A percentile compares a stretch with the other conserved stretches of the same genome.
Evolutionary conservation across 2,888 invertebrate species (phyloP).

Genomic region (Erannis defoliaria): DNA sequence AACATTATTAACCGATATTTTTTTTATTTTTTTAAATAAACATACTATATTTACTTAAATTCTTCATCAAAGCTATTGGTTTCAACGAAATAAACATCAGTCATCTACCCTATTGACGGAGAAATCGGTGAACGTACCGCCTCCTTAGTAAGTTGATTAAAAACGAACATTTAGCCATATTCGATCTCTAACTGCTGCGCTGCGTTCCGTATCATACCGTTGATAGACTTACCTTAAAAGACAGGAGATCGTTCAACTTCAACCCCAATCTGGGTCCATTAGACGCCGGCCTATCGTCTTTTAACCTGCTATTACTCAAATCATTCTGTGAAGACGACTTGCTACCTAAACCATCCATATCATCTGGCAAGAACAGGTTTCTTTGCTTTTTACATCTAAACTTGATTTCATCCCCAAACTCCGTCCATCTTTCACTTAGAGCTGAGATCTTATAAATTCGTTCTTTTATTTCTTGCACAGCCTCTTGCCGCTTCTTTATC

Average conservation of each 20-base stretch:
- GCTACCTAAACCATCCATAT: slow-evolving; percentile 56
- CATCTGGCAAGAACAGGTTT: slow-evolving; percentile 72
- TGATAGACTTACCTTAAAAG: slow-evolving; percentile 76
- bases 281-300: slow-evolving; percentile 66
- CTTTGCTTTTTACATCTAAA: slow-evolving; percentile 65
- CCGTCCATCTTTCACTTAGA: slow-evolving; percentile 60
- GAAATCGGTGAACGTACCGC: too few species aligned
- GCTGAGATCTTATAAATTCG: slow-evolving; percentile 80
- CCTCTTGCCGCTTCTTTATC: slow-evolving; percentile 89
- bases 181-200: not conserved
- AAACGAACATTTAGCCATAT: too few species aligned
- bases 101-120: too few species aligned
- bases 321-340: slow-evolving; percentile 65
- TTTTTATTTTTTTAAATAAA: too few species aligned
- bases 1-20: too few species aligned
- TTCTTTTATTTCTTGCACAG: slow-evolving; percentile 85
- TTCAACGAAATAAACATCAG: too few species aligned
- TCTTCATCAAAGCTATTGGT: too few species aligned
- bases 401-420: slow-evolving; percentile 56
- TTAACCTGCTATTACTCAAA: slow-evolving; percentile 68
- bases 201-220: too few species aligned
- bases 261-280: slow-evolving; percentile 76
- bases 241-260: slow-evolving; percentile 81
- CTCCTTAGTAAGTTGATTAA: too few species aligned
- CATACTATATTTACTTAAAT: too few species aligned